These are phyloP conservation scores for Hylomyscus alleni DNA, from an alignment of 2,797 vertebrate species.

Conservation along the genomic window DNA sequence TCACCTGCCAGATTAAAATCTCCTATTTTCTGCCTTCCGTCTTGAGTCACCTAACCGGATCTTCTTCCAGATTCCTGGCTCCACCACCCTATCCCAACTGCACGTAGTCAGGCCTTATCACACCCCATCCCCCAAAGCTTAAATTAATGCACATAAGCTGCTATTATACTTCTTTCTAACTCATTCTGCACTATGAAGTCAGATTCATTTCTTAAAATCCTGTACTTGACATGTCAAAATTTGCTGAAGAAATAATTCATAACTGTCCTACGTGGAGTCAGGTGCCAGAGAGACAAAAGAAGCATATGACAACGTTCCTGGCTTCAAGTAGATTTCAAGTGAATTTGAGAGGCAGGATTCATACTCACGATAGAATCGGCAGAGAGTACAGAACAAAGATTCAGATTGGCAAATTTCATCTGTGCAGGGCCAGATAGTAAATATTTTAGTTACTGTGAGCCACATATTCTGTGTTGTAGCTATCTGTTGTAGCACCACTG, in stretches of 20 bases:
- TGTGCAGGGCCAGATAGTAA: constrained; percentile 37
- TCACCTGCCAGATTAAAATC: background rate
- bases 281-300: constrained; percentile 58
- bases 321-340: constrained; percentile 48
- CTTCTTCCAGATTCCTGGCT: background rate
- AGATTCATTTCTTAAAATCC: constrained; percentile 69
- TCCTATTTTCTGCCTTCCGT: background rate
- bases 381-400: constrained; percentile 24
- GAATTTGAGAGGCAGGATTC: constrained; percentile 45
- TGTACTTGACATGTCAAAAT: constrained; percentile 56
- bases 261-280: constrained; percentile 60
- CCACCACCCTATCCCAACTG: background rate
- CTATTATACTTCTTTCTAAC: background rate
- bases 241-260: constrained; percentile 64
- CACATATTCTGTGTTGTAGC: background rate
- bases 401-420: constrained; percentile 5
- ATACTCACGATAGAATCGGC: background rate
- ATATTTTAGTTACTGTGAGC: background rate
- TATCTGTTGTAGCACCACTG: background rate
- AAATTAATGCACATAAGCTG: constrained; percentile 5
- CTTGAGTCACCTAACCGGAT: background rate
- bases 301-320: background rate
- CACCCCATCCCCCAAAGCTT: background rate
- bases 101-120: background rate
- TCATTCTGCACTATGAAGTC: constrained; percentile 48